Evolutionary conservation across 2,888 invertebrate genomes (phyloP).

Genomic region (Drosophila nr. medialis): DNA sequence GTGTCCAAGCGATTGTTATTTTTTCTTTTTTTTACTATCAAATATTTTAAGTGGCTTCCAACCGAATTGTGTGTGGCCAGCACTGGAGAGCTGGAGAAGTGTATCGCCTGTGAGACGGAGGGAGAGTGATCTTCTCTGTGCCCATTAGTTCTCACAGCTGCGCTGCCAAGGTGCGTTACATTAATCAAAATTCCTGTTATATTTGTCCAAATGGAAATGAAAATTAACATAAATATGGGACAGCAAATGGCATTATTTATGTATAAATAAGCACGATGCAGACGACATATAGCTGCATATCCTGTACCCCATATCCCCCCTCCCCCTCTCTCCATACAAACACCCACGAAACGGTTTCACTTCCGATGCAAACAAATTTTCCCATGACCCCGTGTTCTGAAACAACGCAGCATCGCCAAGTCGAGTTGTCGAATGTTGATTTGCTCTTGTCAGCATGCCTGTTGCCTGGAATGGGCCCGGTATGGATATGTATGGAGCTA

Average conservation of each 20-base stretch:
- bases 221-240: constrained; percentile 74
- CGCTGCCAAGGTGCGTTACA: constrained; percentile 75
- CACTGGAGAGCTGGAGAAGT: constrained; percentile 6
- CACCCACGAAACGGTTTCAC: constrained; percentile 66
- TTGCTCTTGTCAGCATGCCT: constrained; percentile 65
- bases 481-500: constrained; percentile 17
- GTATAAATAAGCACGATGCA: constrained; percentile 54
- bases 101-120: not conserved
- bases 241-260: constrained; percentile 34
- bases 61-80: constrained; percentile 45
- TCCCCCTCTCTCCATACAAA: not conserved
- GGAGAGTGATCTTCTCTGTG: constrained; percentile 11
- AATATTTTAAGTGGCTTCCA: constrained; percentile 74
- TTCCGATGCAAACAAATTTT: constrained; percentile 71
- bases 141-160: constrained; percentile 46
- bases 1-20: constrained; percentile 51
- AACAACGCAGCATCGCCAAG: constrained; percentile 18
- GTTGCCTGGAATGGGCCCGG: constrained; percentile 11
- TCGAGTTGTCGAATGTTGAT: constrained; percentile 55
- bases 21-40: constrained; percentile 39
- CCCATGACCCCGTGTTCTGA: constrained; percentile 65
- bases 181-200: constrained; percentile 76
- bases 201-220: constrained; percentile 50
- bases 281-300: constrained; percentile 50
- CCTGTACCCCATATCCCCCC: constrained; percentile 42